A percentile compares a stretch with the other conserved stretches of the same genome.
phyloP scores from a whole-genome alignment of 2,113 vertebrate species.

The Neoarius graeffei region DNA sequence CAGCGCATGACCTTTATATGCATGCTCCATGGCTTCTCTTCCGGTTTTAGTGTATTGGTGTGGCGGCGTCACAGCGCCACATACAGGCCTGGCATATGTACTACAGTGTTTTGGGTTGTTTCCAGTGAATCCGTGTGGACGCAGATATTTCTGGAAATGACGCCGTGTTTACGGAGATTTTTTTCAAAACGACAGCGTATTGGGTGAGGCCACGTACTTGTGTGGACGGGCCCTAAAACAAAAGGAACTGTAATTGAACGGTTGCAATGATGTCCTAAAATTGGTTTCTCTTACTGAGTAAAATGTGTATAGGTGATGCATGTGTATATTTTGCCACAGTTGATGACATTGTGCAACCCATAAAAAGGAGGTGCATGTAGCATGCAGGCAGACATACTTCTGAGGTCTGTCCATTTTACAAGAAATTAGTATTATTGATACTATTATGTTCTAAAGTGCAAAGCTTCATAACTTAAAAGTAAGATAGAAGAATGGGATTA shows the following conservation, averaged over 20 bases:
- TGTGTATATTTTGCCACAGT: not conserved
- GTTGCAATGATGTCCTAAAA: not conserved
- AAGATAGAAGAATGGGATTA: not conserved
- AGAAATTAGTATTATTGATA: not conserved
- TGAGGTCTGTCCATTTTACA: not conserved
- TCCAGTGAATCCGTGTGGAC: too few relatives aligned
- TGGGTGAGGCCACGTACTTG: too few relatives aligned
- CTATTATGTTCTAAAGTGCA: not conserved
- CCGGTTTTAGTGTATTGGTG: too few relatives aligned
- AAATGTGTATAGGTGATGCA: not conserved
- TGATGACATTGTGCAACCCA: not conserved
- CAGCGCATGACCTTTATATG: too few relatives aligned
- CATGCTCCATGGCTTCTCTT: too few relatives aligned
- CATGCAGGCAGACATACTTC: not conserved
- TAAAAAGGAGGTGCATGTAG: not conserved
- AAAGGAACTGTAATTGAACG: not conserved
- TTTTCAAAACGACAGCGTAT: too few relatives aligned
- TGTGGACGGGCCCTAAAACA: too few relatives aligned
- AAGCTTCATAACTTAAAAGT: not conserved
- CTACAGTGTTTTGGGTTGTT: too few relatives aligned
- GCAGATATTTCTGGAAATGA: too few relatives aligned
- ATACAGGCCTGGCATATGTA: too few relatives aligned
- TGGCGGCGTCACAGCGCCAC: too few relatives aligned
- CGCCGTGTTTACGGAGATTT: too few relatives aligned
- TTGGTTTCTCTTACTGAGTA: not conserved